phyloP scores from a whole-genome alignment of 2,888 invertebrate species.

The Cheilosia pagana region DNA sequence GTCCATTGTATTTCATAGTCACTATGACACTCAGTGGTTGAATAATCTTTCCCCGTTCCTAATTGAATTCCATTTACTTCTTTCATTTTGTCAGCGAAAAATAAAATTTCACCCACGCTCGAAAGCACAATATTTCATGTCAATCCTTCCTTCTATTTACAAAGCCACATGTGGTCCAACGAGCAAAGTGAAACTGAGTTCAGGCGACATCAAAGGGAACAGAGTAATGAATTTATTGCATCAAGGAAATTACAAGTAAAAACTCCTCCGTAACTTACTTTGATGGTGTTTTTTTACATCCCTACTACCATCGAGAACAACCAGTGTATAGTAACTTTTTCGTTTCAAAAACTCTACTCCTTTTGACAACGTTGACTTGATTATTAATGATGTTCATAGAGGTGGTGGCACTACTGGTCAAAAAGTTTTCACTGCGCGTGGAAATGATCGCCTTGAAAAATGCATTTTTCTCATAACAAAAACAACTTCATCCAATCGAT shows the following conservation, averaged over 20 bases:
- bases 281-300: constrained; percentile 15
- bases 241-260: constrained; percentile 35
- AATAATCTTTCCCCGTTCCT: not conserved
- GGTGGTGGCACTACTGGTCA: constrained; percentile 38
- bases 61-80: constrained; percentile 13
- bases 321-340: not conserved
- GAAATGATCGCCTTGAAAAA: constrained; percentile 6
- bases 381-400: constrained; percentile 50
- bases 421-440: constrained; percentile 28
- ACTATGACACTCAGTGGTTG: not conserved
- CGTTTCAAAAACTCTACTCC: constrained; percentile 12
- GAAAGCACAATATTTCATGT: constrained; percentile 68
- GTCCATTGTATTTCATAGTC: no score
- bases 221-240: constrained; percentile 50
- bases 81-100: constrained; percentile 3
- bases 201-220: constrained; percentile 25
- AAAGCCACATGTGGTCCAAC: constrained; percentile 53
- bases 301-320: not conserved
- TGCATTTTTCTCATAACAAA: not conserved
- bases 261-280: constrained; percentile 26
- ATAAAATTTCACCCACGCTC: constrained; percentile 17
- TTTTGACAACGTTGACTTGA: constrained; percentile 32
- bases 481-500: constrained; percentile 7
- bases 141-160: constrained; percentile 47
- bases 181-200: constrained; percentile 21